Base-by-base conservation (phyloP, 2,113 vertebrate species). In the Xiphophorus couchianus region DNA sequence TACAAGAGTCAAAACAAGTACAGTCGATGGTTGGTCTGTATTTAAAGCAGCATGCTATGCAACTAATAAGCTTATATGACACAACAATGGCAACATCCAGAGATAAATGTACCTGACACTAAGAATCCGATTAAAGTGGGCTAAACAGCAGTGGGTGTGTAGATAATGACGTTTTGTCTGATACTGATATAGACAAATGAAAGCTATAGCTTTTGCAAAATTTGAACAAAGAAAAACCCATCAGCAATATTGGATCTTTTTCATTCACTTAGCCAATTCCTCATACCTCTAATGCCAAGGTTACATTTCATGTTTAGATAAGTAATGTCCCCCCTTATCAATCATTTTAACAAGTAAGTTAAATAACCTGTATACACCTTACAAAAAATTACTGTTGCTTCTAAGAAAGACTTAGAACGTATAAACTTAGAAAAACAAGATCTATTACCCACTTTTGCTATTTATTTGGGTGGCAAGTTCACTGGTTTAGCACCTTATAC, bases 1-100 rank as follows among this genome's bases (percentile, higher is more conserved):
- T 51, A 66, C 44, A 61, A 31, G 74, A 33, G 37, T 25, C 48
- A 66, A 33, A 13, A 35, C 31, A 73, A 22, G 62, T 44, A 76
- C 1, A 72, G 30, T 42, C 37, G 69, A 33, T 51, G 44, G 22
- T 64, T 54, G 22, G 14, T 65, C 62, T 48, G 33, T 33, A 27
- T 67, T 74, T 65, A 37, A 62, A 61, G 60, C 44, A 61, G 68
- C 6, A 39, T 48, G 35, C 42, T 65, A 22, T 7, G n/a, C 22
- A n/a, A 44, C 66, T 28, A 51, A 10, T 5, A 51, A 30, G 61
- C 54, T 15, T 71, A 11, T 25, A 42, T 25, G 22, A 65, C 22
- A 27, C 5, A 3, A 19, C 30, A 66, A 17, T 22, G 37, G 25
- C 27, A 51, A n/a, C 72, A 64, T 68, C 25, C 51, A 71, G 62